These are phyloP conservation scores for Bufo gargarizans DNA, from an alignment of 2,113 vertebrate species.

Conservation along the genomic window DNA sequence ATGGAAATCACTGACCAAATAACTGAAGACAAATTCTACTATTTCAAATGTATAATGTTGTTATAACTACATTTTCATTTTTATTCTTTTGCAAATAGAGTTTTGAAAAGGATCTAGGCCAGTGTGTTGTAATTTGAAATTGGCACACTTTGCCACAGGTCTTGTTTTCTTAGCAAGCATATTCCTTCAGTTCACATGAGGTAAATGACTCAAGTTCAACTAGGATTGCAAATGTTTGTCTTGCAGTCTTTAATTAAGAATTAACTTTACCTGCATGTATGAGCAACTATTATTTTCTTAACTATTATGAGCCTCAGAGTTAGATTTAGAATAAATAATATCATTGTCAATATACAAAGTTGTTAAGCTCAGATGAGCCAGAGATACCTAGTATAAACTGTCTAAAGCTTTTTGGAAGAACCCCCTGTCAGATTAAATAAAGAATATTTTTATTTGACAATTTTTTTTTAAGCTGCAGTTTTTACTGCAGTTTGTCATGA, in stretches of 20 bases:
- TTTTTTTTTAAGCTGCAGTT: too few relatives aligned
- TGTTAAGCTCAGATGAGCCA: too few relatives aligned
- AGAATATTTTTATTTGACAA: too few relatives aligned
- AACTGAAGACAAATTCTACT: too few relatives aligned
- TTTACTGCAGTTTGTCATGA: too few relatives aligned
- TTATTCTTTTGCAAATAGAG: not conserved
- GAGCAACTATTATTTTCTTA: not conserved
- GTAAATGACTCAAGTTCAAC: constrained; percentile 20
- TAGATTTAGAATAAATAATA: not conserved
- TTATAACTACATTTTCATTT: not conserved
- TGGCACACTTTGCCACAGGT: constrained; percentile 9
- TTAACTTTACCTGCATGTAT: not conserved
- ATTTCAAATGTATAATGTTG: not conserved
- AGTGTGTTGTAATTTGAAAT: not conserved
- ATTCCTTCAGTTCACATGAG: constrained; percentile 10
- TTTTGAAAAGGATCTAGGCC: constrained; percentile 1
- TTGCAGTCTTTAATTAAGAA: not conserved
- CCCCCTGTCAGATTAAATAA: too few relatives aligned
- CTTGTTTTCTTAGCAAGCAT: constrained; percentile 9
- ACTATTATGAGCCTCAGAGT: not conserved
- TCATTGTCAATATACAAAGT: not conserved
- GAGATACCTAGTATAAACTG: too few relatives aligned
- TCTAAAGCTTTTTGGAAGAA: too few relatives aligned
- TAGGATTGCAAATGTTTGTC: not conserved
- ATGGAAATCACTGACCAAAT: too few relatives aligned